Evolutionary conservation across 2,113 vertebrate species (phyloP).

Genomic region (Probosciger aterrimus): DNA sequence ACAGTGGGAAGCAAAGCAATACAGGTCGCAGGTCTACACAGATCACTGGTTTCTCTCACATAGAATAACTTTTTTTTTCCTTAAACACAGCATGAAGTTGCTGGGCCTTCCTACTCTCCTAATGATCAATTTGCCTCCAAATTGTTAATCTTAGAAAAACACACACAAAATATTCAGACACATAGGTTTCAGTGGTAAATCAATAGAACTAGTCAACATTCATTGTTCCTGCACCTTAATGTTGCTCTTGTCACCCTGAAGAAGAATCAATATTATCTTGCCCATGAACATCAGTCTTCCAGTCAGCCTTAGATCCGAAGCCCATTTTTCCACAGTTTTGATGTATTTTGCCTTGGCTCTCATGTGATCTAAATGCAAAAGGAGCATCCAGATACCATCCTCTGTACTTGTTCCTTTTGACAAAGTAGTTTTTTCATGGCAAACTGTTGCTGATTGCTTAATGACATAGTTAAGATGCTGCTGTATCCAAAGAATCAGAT

Average conservation of each 20-base stretch:
- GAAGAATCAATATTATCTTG: constrained; percentile 84
- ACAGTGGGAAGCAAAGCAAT: not conserved
- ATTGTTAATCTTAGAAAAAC: constrained; percentile 49
- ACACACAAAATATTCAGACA: constrained; percentile 33
- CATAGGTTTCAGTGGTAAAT: constrained; percentile 41
- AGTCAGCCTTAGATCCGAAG: constrained; percentile 75
- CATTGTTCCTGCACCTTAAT: constrained; percentile 79
- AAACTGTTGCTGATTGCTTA: constrained; percentile 9
- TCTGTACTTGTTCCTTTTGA: constrained; percentile 8
- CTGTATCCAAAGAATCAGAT: constrained; percentile 81
- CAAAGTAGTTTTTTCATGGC: constrained; percentile 4
- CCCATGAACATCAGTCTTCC: constrained; percentile 86
- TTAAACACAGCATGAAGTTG: not conserved
- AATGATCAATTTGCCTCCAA: constrained; percentile 16
- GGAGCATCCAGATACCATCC: constrained; percentile 68
- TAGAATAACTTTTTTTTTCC: not conserved
- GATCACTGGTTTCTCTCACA: not conserved
- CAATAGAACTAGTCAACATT: constrained; percentile 40
- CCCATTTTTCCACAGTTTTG: constrained; percentile 83
- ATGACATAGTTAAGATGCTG: constrained; percentile 72
- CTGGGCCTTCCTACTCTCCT: not conserved
- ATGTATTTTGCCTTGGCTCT: constrained; percentile 82
- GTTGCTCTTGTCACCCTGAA: constrained; percentile 80
- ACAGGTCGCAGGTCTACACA: not conserved
- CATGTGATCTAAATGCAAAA: constrained; percentile 88